These are phyloP conservation scores for Dipodomys spectabilis DNA, from an alignment of 2,113 vertebrate species.

Conservation along the genomic window DNA sequence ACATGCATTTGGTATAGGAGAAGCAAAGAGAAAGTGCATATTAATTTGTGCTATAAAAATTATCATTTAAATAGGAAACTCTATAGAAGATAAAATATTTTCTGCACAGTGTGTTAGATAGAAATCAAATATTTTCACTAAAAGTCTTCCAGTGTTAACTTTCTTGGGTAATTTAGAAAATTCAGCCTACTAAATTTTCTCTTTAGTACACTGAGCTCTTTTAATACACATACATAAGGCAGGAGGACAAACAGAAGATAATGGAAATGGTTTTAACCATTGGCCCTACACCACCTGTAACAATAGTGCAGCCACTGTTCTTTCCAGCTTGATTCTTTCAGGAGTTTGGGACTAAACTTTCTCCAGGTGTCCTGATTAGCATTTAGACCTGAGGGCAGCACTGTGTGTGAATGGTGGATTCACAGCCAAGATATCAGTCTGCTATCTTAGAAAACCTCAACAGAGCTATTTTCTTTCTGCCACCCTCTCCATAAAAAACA, in stretches of 20 bases:
- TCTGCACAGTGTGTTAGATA: neutral
- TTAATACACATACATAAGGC: neutral
- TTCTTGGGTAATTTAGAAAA: neutral
- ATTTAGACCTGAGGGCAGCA: fast-evolving
- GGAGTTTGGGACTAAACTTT: neutral
- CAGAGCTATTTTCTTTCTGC: neutral
- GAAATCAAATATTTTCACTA: neutral
- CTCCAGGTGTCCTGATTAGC: neutral
- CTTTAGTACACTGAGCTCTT: neutral
- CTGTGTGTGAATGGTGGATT: too few species aligned
- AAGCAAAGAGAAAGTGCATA: neutral
- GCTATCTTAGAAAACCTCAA: fast-evolving
- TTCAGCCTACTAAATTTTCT: neutral
- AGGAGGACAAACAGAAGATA: neutral
- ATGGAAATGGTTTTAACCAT: neutral
- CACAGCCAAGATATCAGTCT: too few species aligned
- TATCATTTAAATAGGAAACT: neutral
- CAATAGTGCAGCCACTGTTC: neutral
- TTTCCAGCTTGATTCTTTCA: fast-evolving
- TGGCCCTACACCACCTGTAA: neutral
- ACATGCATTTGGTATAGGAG: neutral
- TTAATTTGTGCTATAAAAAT: neutral
- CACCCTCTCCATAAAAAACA: too few species aligned
- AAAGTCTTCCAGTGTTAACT: neutral
- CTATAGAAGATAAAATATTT: neutral